Evolutionary conservation across 2,888 invertebrate species (phyloP), one percentile per base, ranked within the genome.

Genomic region (Ariolimax columbianus): DNA sequence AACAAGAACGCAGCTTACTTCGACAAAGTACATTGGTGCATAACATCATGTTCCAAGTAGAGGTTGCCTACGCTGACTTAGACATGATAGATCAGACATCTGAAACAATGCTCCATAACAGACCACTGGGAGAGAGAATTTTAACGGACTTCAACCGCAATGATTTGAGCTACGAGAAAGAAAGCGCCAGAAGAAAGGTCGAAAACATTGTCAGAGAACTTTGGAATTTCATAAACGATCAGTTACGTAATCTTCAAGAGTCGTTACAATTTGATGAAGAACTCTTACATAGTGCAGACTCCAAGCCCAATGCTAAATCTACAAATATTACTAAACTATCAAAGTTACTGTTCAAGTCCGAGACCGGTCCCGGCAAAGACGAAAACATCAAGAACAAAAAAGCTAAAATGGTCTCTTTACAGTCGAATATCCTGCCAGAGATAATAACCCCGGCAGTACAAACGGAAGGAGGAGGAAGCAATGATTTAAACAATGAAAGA

Each of bases 171-270:
- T 70, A 70, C 70, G 30, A 26, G 40, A 33, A 30, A 23, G 80
- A 81, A n/a, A 17, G 3, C 3, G 70, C 68, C 1, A 30, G 80
- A 2, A 68, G 80, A 36, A 68, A 30, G 36, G 19, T 33, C 4
- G 80, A 81, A 30, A 81, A 30, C 36, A 68, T 51, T 14, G 80
- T 70, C 33, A 47, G 70, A 23, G 80, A 81, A 30, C 70, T 81
- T 0, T 81, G 80, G 80, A 47, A 51, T 30, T 81, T 81, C 51
- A n/a, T 81, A 0, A 30, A 33, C 47, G 47, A 47, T 26, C 73
- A 75, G 30, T n/a, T 75, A 14, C 38, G 4, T 26, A 26, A 72
- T 72, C 11, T 72, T 26, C 26, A 72, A 23, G 30, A 23, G 1
- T 40, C 11, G 11, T 30, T 63, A n/a, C n/a, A n/a, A n/a, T n/a